Percentiles rank a stretch among this genome's conserved stretches.
phyloP scores from a whole-genome alignment of 2,113 vertebrate genomes.

The human region DNA sequence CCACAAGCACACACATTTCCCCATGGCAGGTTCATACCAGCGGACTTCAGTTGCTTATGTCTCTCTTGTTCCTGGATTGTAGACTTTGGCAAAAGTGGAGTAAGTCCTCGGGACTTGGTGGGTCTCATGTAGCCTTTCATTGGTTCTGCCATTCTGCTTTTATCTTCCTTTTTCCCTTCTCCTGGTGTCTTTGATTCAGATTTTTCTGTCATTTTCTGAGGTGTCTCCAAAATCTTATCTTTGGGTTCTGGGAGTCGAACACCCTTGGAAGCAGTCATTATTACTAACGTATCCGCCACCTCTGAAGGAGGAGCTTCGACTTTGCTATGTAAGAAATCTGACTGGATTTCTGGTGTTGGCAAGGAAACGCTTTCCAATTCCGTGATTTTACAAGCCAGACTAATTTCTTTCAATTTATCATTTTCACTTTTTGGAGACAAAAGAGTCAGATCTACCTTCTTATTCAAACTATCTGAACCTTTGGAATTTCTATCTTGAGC shows the following conservation, averaged over 20 bases:
- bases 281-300: neutral
- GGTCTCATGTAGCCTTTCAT: slow-evolving; percentile 88
- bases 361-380: neutral
- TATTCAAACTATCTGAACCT: fast-evolving
- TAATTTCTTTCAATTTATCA: neutral
- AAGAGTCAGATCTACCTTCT: neutral
- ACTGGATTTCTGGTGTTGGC: neutral
- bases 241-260: fast-evolving
- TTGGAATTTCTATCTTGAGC: neutral
- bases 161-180: slow-evolving; percentile 69
- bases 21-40: slow-evolving; percentile 24
- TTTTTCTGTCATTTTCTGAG: neutral
- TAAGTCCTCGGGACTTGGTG: slow-evolving; percentile 81
- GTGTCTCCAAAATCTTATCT: neutral
- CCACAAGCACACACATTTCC: slow-evolving; percentile 80
- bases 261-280: neutral
- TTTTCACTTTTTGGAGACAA: neutral
- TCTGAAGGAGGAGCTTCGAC: neutral
- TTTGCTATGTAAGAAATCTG: neutral
- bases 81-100: slow-evolving; percentile 48
- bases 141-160: slow-evolving; percentile 62
- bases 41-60: slow-evolving; percentile 22
- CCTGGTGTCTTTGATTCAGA: neutral
- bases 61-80: slow-evolving; percentile 51
- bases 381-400: fast-evolving